Percentiles rank a stretch among this genome's conserved stretches.
Evolutionary conservation across 2,888 invertebrate species (phyloP).

Genomic region (Romanomermis culicivorax): DNA sequence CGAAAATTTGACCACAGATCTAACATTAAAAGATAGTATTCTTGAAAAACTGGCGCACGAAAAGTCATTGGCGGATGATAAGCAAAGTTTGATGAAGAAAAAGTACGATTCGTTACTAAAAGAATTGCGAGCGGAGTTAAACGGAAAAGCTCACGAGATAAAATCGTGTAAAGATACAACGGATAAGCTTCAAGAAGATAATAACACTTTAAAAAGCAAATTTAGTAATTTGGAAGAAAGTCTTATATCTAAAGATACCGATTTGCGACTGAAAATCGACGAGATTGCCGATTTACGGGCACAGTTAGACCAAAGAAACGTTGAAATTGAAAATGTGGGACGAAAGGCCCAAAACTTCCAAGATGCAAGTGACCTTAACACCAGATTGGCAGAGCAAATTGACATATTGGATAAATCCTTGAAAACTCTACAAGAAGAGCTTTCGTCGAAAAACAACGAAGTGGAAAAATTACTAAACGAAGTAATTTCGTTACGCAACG

Average conservation of each 20-base stretch:
- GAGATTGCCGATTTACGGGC: background rate
- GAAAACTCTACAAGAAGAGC: background rate
- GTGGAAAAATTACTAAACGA: background rate
- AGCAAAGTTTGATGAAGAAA: background rate
- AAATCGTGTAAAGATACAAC: no score
- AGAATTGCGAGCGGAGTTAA: background rate
- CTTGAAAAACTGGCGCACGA: background rate
- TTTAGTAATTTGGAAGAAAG: background rate
- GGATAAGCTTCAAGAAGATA: background rate
- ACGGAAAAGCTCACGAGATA: background rate
- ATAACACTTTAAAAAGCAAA: background rate
- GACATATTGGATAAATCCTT: background rate
- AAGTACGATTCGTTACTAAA: background rate
- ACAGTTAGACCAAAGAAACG: background rate
- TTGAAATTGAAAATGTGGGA: background rate
- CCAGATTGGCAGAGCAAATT: no score
- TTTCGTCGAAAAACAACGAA: background rate
- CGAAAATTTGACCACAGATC: background rate
- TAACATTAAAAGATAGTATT: background rate
- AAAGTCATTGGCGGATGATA: background rate
- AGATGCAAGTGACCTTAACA: no score
- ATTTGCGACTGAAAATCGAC: background rate
- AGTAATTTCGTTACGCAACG: background rate
- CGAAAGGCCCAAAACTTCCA: background rate
- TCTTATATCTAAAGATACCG: background rate